Percentiles rank a stretch among this genome's conserved stretches.
Evolutionary conservation across 1,140 invertebrate species (phyloP).

Genomic region (Drosophila nigromelanica): DNA sequence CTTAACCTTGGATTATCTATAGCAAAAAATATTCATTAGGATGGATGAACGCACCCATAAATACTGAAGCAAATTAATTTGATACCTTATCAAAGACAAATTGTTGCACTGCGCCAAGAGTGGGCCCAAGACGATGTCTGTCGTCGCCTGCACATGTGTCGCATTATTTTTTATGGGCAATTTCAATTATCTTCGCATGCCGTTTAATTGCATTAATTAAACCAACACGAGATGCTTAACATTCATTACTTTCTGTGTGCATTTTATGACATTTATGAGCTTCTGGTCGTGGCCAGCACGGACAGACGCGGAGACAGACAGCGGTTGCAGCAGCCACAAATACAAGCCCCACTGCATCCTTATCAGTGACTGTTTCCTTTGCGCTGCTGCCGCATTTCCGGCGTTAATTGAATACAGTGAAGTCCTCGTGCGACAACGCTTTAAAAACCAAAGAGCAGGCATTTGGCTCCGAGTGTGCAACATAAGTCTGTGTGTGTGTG

Average conservation of each 20-base stretch:
- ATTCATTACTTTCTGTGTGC: conserved; percentile 39
- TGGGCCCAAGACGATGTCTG: neutral
- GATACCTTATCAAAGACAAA: conserved; percentile 11
- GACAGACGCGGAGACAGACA: neutral
- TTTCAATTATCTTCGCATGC: conserved; percentile 43
- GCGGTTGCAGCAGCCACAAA: neutral
- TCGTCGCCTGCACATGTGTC: conserved; percentile 15
- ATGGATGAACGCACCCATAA: neutral
- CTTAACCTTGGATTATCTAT: neutral
- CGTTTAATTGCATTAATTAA: conserved; percentile 59
- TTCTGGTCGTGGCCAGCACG: conserved; percentile 3
- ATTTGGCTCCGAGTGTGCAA: no score
- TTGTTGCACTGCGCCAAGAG: conserved; percentile 1
- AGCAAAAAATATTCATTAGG: neutral
- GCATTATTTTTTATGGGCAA: conserved; percentile 42
- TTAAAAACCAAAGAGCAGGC: neutral
- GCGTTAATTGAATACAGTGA: conserved; percentile 41
- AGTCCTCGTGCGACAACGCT: conserved; percentile 4
- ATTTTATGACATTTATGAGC: conserved; percentile 38
- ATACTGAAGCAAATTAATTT: neutral
- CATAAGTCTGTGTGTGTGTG: neutral
- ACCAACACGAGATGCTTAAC: conserved; percentile 46
- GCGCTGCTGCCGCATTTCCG: conserved; percentile 39
- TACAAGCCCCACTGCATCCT: conserved; percentile 22
- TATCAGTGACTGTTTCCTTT: conserved; percentile 39